phyloP scores from a whole-genome alignment of 2,797 vertebrate genomes.

The Mormyrops boulengeri region DNA sequence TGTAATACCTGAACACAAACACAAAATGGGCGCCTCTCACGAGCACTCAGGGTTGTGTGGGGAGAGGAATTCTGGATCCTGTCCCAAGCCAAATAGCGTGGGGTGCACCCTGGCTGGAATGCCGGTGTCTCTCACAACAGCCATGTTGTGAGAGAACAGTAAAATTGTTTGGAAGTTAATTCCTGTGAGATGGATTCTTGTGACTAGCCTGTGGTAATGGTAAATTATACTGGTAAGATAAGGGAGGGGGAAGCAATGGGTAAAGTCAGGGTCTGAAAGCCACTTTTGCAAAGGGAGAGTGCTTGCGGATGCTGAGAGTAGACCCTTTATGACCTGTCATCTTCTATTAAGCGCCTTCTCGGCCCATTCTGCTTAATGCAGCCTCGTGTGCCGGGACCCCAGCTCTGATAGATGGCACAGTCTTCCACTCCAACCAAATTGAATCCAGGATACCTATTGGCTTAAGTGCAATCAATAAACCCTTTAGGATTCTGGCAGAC shows the following conservation, averaged over 20 bases:
- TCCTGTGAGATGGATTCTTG: not conserved
- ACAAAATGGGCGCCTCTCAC: not conserved
- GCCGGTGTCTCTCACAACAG: not conserved
- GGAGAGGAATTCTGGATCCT: not conserved
- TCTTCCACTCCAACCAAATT: slow-evolving; percentile 16
- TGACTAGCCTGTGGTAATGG: not conserved
- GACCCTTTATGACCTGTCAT: not conserved
- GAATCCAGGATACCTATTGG: slow-evolving; percentile 23
- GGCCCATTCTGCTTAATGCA: not conserved
- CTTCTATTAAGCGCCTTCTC: not conserved
- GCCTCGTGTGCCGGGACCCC: not conserved
- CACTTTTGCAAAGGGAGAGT: not conserved
- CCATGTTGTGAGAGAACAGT: not conserved
- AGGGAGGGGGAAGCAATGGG: not conserved
- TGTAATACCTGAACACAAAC: not conserved
- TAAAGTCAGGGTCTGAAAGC: not conserved
- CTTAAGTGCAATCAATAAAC: slow-evolving; percentile 31
- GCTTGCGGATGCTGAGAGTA: not conserved
- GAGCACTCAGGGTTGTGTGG: not conserved
- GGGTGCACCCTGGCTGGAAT: not conserved
- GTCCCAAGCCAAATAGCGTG: not conserved
- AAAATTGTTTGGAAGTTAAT: not conserved
- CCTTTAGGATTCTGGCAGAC: slow-evolving; percentile 18
- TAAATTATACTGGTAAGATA: not conserved
- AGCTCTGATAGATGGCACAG: not conserved